These are phyloP conservation scores for Argopecten irradians DNA, from an alignment of 1,140 invertebrate species.

Conservation along the genomic window DNA sequence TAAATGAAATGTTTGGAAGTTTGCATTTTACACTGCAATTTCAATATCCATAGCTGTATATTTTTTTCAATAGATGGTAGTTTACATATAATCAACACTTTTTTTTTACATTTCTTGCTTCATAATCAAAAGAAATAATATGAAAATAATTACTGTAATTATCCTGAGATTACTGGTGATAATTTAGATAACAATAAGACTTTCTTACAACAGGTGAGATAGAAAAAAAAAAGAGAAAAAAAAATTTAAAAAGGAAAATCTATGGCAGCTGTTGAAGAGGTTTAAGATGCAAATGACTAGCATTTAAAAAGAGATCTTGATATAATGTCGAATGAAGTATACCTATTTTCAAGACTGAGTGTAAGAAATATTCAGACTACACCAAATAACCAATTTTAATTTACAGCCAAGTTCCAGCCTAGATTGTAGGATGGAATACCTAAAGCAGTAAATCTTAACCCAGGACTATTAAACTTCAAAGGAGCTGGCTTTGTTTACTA, in stretches of 20 bases:
- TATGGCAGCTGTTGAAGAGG: not conserved
- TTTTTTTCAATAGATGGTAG: no score
- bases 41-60: no score
- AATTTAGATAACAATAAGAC: no score
- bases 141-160: no score
- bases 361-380: not conserved
- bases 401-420: not conserved
- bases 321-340: not conserved
- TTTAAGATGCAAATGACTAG: not conserved
- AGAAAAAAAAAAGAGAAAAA: no score
- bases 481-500: slow-evolving; percentile 5
- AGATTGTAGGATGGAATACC: not conserved
- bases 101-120: no score
- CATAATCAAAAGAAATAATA: no score
- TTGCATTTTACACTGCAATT: no score
- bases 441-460: not conserved
- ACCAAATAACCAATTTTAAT: not conserved
- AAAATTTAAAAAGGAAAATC: no score
- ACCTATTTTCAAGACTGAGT: not conserved
- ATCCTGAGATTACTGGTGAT: no score
- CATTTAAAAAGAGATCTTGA: not conserved
- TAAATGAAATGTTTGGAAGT: not conserved
- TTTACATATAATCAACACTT: no score
- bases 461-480: not conserved
- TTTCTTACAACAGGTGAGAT: no score